phyloP scores from a whole-genome alignment of 2,113 vertebrate genomes.

The Spilogale gracilis region DNA sequence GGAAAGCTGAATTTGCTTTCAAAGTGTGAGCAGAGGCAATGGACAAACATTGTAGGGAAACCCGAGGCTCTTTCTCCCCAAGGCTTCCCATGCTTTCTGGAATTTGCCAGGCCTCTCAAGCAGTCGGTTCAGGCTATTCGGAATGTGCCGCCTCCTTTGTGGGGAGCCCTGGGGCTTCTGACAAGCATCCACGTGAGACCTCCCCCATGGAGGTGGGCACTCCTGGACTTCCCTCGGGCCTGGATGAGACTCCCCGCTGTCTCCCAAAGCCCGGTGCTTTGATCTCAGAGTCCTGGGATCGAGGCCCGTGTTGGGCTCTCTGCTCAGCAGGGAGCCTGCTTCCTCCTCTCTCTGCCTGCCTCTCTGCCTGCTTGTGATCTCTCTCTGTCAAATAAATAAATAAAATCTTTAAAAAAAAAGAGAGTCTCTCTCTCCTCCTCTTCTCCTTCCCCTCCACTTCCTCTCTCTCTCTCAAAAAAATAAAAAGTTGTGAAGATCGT shows the following conservation, averaged over 20 bases:
- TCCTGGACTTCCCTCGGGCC: neutral
- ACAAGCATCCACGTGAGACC: neutral
- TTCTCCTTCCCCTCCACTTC: neutral
- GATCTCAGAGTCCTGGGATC: no score
- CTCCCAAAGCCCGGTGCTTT: no score
- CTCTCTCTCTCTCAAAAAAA: neutral
- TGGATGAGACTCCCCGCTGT: rapidly evolving
- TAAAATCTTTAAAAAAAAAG: no score
- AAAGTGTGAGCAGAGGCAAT: neutral
- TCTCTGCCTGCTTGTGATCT: no score
- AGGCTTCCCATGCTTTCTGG: neutral
- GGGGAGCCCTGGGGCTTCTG: neutral
- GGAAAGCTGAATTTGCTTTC: neutral
- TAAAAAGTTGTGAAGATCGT: neutral
- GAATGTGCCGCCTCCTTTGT: rapidly evolving
- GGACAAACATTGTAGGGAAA: neutral
- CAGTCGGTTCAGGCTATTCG: no score
- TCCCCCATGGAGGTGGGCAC: neutral
- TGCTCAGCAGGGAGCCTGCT: no score
- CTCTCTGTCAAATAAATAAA: no score
- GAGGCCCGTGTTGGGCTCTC: no score
- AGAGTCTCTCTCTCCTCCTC: neutral
- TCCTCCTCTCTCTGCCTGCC: no score
- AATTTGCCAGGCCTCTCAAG: neutral
- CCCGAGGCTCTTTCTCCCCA: neutral